Base-by-base conservation (phyloP, 2,888 invertebrate genomes). In the Cataglyphis livida region DNA sequence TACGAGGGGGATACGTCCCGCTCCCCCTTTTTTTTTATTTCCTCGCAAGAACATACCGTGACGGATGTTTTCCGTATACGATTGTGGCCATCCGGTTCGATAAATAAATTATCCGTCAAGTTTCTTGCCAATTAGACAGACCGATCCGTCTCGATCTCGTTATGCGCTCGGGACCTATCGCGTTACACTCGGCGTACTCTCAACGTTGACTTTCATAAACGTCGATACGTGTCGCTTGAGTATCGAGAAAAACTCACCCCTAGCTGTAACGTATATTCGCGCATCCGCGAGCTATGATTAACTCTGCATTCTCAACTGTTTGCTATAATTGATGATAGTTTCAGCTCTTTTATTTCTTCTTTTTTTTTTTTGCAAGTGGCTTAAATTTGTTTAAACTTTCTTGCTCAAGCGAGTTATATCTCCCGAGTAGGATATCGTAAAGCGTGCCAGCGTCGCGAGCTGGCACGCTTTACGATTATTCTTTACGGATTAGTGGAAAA, bases 51-150 rank as follows among this genome's bases (percentile, higher is more conserved):
- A 44, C 54, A 51, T 59, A 12, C 48, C 66, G 32, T 83, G 83
- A 84, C 73, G 71, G 62, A 76, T 81, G 35, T 84, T 84, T 84
- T 85, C 73, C 87, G 66, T 78, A 84, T 68, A 73, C 73, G 79
- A 85, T 68, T 71, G 83, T 66, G 62, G 10, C 54, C 51, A 41
- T 35, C 61, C 68, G 66, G 28, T 38, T 54, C 35, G 78, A 81
- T 78, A 82, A 83, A 86, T 85, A 83, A 83, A 85, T 85, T 85
- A 82, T 83, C 79, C 74, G 64, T 9, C 74, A 18, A 35, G 81
- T 85, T 86, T 85, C 83, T 83, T 86, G 84, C 83, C 82, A 85
- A 84, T 86, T 86, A 86, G 83, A 71, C 38, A 44, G 41, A 44
- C 41, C 51, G 84, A 82, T 75, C 70, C 65, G 76, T 74, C 25